Percentiles rank a stretch among this genome's conserved stretches.
phyloP scores from a whole-genome alignment of 2,113 vertebrate genomes.

The Ochotona princeps region DNA sequence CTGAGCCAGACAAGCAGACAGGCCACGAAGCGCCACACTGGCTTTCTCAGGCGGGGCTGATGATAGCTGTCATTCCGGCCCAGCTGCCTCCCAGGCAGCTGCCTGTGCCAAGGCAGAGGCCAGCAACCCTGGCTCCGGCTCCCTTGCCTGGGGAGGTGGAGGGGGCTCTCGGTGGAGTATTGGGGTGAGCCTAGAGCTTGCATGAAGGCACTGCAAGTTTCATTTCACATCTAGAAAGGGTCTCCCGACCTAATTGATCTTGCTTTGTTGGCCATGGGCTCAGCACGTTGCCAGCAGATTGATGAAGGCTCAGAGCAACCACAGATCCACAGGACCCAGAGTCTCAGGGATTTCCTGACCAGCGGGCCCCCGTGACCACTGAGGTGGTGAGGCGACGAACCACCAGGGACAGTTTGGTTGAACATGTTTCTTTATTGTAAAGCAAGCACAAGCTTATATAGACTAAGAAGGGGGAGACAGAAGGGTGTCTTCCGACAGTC shows the following conservation, averaged over 20 bases:
- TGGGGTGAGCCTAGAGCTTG: not conserved
- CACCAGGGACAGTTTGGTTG: no score
- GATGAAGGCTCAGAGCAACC: no score
- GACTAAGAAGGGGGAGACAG: no score
- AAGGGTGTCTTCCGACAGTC: no score
- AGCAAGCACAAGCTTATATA: no score
- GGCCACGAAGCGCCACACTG: accelerated
- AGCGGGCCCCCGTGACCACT: not conserved
- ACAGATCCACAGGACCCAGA: no score
- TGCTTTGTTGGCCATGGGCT: not conserved
- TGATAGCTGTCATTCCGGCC: not conserved
- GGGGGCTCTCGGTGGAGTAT: no score
- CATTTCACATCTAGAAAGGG: not conserved
- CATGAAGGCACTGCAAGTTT: not conserved
- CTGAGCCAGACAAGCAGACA: not conserved
- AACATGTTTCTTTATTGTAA: no score
- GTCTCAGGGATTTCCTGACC: no score
- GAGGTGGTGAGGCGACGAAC: no score
- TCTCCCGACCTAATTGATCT: not conserved
- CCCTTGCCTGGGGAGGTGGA: no score
- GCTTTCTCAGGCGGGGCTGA: not conserved
- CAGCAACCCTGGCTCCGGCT: not conserved
- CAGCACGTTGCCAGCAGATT: not conserved
- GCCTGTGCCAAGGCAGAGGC: no score
- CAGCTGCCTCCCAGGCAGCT: not conserved